Base-by-base conservation (phyloP, 2,888 invertebrate genomes). In the Orthosia gothica region DNA sequence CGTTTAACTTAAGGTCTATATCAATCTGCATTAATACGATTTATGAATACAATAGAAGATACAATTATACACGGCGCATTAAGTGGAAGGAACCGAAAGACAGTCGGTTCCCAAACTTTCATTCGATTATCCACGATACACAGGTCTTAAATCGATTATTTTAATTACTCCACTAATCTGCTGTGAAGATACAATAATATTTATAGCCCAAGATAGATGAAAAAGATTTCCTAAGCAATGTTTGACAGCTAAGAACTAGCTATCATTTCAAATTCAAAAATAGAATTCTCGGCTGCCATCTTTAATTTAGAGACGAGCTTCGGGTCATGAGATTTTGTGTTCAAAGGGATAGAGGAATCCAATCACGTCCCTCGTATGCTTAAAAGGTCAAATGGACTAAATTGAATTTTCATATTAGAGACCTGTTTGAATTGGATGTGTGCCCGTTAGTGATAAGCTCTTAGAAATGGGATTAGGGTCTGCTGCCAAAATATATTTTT, bases 91-190 rank as follows among this genome's bases (percentile, higher is more conserved):
- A 63, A 67, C 32, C 0, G 23, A 70, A 32, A 70, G 12, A 54
- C 59, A 68, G 20, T 76, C 72, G 32, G 57, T 83, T 81, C 65
- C 66, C 71, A 81, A 85, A 81, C 83, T 81, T 83, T 76, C 75
- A n/a, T 67, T 76, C 76, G 54, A 84, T 85, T 81, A 78, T 65
- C 23, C 58, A 74, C 72, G 61, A 82, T 62, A 23, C 59, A 55
- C 64, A 72, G 66, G 20, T 45, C 54, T 23, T 45, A 67, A 74
- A 84, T 81, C 70, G 73, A 81, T 82, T 84, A 73, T 58, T 77
- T 59, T 69, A 63, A 81, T 63, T 12, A 40, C 66, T 73, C 12
- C 23, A 59, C 40, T 76, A 50, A 81, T 50, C 45, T 45, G 57
- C 76, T 77, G 55, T 81, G 73, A 73, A 77, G 47, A 66, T 40